These are phyloP conservation scores for Centrocercus urophasianus DNA, from an alignment of 2,113 vertebrate species.

Conservation along the genomic window DNA sequence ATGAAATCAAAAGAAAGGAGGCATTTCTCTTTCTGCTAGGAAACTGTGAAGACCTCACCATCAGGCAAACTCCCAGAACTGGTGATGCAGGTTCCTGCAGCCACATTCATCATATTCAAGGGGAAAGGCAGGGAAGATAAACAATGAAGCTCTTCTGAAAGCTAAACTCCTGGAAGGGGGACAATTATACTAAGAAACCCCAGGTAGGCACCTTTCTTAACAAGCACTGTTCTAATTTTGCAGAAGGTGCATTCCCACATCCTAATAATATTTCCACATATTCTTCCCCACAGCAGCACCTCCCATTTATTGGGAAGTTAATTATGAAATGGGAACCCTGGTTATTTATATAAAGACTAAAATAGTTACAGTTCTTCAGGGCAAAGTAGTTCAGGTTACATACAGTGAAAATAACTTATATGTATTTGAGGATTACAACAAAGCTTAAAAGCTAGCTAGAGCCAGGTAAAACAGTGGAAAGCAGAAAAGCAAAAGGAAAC, in stretches of 20 bases:
- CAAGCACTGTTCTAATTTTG: background rate
- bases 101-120: constrained; percentile 17
- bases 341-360: background rate
- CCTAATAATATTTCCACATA: background rate
- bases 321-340: background rate
- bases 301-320: background rate
- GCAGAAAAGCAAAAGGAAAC: background rate
- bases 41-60: background rate
- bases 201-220: background rate
- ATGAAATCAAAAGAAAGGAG: background rate
- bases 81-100: background rate
- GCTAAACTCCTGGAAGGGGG: background rate
- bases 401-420: background rate
- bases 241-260: background rate
- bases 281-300: background rate
- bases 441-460: background rate
- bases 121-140: background rate
- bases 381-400: background rate
- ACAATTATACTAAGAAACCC: background rate
- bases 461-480: background rate
- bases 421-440: background rate
- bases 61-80: background rate
- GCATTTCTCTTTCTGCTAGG: background rate
- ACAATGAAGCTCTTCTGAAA: constrained; percentile 10
- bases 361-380: background rate